These are phyloP conservation scores for Empis stercorea DNA, from an alignment of 2,888 invertebrate species.

Conservation along the genomic window DNA sequence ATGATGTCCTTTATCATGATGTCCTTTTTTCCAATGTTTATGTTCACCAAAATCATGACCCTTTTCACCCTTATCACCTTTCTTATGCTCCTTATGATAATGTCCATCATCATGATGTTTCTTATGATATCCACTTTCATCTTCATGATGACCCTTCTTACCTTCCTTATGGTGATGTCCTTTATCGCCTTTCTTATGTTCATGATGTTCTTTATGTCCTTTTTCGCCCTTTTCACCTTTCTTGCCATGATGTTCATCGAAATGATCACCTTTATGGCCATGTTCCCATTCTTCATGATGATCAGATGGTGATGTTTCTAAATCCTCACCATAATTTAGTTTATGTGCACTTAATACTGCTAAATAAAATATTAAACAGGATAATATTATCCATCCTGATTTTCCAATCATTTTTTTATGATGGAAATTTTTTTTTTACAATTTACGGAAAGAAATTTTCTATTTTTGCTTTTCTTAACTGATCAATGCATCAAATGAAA, in stretches of 20 bases:
- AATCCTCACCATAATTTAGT: slow-evolving; percentile 14
- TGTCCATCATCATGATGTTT: slow-evolving; percentile 38
- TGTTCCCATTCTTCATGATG: slow-evolving; percentile 31
- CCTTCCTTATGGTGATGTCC: slow-evolving; percentile 59
- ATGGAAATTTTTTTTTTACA: too few species aligned
- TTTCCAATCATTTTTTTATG: neutral
- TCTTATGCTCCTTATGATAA: slow-evolving; percentile 35
- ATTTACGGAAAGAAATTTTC: too few species aligned
- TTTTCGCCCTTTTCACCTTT: slow-evolving; percentile 62
- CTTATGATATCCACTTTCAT: slow-evolving; percentile 39
- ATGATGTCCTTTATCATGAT: slow-evolving; percentile 75
- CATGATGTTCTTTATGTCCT: slow-evolving; percentile 49
- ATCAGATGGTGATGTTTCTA: neutral
- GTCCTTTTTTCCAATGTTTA: slow-evolving; percentile 70
- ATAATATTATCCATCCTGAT: neutral
- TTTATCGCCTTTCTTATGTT: slow-evolving; percentile 43
- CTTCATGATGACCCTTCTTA: slow-evolving; percentile 39
- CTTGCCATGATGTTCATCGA: slow-evolving; percentile 46
- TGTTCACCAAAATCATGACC: slow-evolving; percentile 37
- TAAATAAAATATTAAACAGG: neutral
- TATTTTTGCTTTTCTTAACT: too few species aligned
- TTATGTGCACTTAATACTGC: neutral
- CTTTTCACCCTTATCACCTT: slow-evolving; percentile 41
- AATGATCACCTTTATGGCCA: slow-evolving; percentile 52
- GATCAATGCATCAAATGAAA: too few species aligned